Base-by-base conservation (phyloP, 2,113 vertebrate genomes). In the Falco punctatus region DNA sequence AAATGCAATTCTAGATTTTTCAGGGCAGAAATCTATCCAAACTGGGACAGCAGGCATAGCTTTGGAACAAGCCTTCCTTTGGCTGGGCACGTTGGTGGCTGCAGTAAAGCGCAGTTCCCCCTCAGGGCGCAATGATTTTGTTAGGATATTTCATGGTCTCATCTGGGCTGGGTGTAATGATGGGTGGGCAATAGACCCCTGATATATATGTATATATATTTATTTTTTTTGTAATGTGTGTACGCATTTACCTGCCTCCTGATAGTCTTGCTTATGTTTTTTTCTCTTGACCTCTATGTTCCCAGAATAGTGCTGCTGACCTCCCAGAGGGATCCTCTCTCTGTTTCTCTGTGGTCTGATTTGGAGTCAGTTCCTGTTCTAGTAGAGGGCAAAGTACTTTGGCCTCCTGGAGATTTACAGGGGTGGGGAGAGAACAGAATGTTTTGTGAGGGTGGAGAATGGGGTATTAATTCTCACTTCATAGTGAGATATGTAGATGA, bases 341-440 rank as follows among this genome's bases (percentile, higher is more conserved):
- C 23, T 52, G 19, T 17, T 79, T 67, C 65, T 9, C 55, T 28
- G 1, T 0, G 0, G 9, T 58, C 23, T 46, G 24, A 58, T 59
- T 30, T 71, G 66, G 51, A 73, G 26, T 40, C 35, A 70, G 40
- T 64, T 18, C 16, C 38, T 54, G 16, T 73, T 73, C 30, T 20
- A 32, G 44, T 30, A 48, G 70, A 72, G 17, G 30, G 20, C 22
- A 10, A 44, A 51, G 57, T 30, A 26, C 75, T 90, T 89, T 82
- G 55, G 28, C 26, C 15, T 54, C 52, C 81, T 74, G 51, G 27
- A 75, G 52, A 33, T 33, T 58, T 57, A 27, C 10, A 35, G 13
- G 40, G 5, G 9, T 67, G 38, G 15, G 26, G 20, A 62, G 42
- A 64, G 61, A 62, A 57, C 15, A 66, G 51, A 46, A 33, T 2